A percentile compares a stretch with the other conserved stretches of the same genome.
phyloP scores from a whole-genome alignment of 1,140 invertebrate genomes.

The Eriocheir sinensis region DNA sequence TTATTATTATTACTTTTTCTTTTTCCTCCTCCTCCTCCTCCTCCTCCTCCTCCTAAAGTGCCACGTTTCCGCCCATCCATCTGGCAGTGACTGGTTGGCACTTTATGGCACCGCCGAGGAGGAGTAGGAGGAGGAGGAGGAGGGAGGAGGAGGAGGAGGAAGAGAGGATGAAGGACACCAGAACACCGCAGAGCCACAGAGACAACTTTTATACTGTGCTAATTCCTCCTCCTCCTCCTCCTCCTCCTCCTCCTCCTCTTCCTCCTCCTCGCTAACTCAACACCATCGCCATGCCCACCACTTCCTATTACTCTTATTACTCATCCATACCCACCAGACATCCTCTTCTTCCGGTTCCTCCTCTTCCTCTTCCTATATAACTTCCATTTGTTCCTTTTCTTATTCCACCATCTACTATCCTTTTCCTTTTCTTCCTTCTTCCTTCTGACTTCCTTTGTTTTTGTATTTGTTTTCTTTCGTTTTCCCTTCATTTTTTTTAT shows the following conservation, averaged over 20 bases:
- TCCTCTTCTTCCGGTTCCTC: not conserved
- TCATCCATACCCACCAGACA: no score
- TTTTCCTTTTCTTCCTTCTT: no score
- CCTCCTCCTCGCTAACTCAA: no score
- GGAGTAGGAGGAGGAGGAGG: not conserved
- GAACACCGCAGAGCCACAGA: not conserved
- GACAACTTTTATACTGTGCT: not conserved
- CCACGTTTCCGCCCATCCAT: not conserved
- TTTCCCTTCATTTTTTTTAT: no score
- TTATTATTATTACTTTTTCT: not conserved
- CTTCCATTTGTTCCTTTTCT: no score
- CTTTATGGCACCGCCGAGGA: not conserved
- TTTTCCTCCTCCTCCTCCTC: not conserved
- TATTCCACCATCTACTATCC: no score
- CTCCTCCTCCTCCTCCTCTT: not conserved
- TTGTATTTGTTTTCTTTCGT: no score
- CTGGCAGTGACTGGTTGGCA: conserved; percentile 11
- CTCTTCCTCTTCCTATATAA: no score
- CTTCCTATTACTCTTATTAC: no score
- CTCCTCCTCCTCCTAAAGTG: not conserved
- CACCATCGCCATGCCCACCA: no score
- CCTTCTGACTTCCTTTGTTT: no score
- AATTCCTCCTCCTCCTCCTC: not conserved
- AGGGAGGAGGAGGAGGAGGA: not conserved
- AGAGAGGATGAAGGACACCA: not conserved